Conservation (phyloP, 92 coral and sea anemone genomes). For the Montipora capitata region DNA sequence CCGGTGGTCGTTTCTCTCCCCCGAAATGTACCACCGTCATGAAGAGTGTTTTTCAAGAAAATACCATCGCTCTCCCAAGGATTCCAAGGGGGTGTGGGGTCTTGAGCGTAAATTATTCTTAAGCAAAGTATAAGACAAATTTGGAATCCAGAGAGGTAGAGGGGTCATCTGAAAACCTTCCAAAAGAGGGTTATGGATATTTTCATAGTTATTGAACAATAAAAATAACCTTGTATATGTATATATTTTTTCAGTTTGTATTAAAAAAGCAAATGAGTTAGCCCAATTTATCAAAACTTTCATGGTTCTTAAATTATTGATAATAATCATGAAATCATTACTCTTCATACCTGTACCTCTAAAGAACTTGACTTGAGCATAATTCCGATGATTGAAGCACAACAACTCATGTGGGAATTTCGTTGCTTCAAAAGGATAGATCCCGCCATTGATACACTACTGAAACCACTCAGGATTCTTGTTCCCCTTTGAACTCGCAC, state of each 20-base stretch:
- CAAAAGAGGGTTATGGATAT: no score
- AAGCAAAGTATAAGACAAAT: no score
- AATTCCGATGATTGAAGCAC: slow-evolving; percentile 60
- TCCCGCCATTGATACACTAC: slow-evolving; percentile 57
- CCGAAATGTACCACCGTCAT: not conserved
- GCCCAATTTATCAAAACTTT: not conserved
- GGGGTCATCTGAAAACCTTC: no score
- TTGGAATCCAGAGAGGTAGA: no score
- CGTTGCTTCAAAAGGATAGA: slow-evolving; percentile 60
- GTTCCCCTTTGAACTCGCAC: slow-evolving; percentile 30
- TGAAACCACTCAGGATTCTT: slow-evolving; percentile 54
- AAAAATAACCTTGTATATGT: not conserved
- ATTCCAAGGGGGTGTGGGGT: no score
- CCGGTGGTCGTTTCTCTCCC: no score
- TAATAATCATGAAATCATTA: not conserved
- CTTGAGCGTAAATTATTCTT: no score
- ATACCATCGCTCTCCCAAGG: no score
- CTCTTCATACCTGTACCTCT: slow-evolving; percentile 38
- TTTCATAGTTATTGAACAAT: no score
- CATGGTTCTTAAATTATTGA: not conserved
- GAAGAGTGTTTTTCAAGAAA: not conserved
- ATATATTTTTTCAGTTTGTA: not conserved
- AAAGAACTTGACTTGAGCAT: slow-evolving; percentile 63
- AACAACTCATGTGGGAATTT: slow-evolving; percentile 66
- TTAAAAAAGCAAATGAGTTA: not conserved